Conservation (phyloP, 1,140 invertebrate genomes). For the Brachionus rotundiformis region DNA sequence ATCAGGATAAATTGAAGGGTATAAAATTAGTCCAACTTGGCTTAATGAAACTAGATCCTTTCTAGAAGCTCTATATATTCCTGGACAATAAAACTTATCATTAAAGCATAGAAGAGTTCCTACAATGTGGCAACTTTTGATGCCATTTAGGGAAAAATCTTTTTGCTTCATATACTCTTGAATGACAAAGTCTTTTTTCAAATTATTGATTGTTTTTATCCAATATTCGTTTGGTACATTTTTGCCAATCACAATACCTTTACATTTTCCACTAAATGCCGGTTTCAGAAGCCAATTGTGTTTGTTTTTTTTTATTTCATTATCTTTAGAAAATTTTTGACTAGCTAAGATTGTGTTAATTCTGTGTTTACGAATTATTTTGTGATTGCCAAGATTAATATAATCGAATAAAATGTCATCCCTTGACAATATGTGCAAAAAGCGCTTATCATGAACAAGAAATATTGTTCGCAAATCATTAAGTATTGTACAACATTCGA, state of each 20-base stretch:
- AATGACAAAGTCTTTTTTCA: not conserved
- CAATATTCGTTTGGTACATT: not conserved
- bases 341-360: not conserved
- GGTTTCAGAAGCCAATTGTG: constrained; percentile 37
- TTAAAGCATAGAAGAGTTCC: constrained; percentile 25
- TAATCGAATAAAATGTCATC: constrained; percentile 45
- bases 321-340: not conserved
- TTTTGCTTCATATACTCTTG: constrained; percentile 39
- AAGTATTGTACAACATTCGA: not conserved
- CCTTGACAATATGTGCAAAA: constrained; percentile 5
- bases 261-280: constrained; percentile 20
- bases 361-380: not conserved
- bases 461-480: constrained; percentile 51
- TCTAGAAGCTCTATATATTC: not conserved
- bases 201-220: not conserved
- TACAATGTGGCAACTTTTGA: not conserved
- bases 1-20: not conserved
- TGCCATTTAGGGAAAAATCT: not conserved
- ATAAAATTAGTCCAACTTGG: not conserved
- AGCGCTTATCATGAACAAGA: constrained; percentile 48
- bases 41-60: constrained; percentile 11
- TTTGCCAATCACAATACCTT: constrained; percentile 22
- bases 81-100: constrained; percentile 35
- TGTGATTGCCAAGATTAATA: not conserved
- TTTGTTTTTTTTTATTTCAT: not conserved